phyloP scores from a whole-genome alignment of 2,113 vertebrate species.

The Pygoscelis antarcticus region DNA sequence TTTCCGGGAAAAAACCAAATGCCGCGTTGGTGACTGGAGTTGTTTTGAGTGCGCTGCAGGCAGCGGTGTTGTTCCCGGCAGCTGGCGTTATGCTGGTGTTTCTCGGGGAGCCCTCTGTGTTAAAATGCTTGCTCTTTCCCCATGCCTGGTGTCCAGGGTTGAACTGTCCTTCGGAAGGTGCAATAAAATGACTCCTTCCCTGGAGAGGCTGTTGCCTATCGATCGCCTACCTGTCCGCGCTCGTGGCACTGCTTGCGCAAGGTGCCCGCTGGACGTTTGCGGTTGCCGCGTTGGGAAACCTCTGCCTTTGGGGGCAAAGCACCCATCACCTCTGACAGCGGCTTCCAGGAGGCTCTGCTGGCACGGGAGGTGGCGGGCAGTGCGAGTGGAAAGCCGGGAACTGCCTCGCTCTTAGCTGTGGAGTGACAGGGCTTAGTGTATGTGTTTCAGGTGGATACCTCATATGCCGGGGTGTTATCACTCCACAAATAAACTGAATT shows the following conservation, averaged over 20 bases:
- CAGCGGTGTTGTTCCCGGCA: too few relatives aligned
- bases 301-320: neutral
- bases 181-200: accelerated
- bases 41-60: neutral
- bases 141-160: accelerated
- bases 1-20: too few relatives aligned
- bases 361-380: neutral
- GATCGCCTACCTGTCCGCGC: accelerated
- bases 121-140: accelerated
- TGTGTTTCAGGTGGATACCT: neutral
- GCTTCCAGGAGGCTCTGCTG: neutral
- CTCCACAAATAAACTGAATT: neutral
- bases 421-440: neutral
- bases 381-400: accelerated
- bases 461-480: accelerated
- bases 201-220: neutral
- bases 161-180: neutral
- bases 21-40: neutral
- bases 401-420: neutral
- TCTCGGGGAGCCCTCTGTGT: too few relatives aligned
- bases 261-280: accelerated
- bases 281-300: accelerated
- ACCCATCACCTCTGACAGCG: accelerated
- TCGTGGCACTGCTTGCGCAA: accelerated
- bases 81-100: neutral